Base-by-base conservation (phyloP, 2,797 vertebrate species). In the Catostomus latipinnis region DNA sequence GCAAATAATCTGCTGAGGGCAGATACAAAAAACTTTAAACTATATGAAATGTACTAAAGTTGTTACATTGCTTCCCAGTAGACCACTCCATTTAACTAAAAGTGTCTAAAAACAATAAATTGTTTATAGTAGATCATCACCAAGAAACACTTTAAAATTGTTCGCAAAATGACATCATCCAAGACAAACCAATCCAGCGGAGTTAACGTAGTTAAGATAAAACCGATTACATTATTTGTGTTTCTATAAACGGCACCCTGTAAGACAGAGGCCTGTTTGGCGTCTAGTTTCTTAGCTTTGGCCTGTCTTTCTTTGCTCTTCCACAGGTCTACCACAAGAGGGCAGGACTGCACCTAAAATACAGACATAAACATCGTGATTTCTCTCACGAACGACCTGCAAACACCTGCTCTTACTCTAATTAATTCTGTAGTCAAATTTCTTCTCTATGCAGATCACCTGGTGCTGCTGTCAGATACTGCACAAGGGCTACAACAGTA, bases 291-390 rank as follows among this genome's bases (percentile, higher is more conserved):
- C 13, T 8, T n/a, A n/a, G 13, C 13, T 65, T 7, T 6, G n/a
- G 62, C 6, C 3, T 14, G 14, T 65, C 4, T 8, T 5, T 65
- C 4, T 8, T 5, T 65, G 8, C n/a, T 4, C 7, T 52, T 77
- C 5, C 7, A 54, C 8, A 10, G 0, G 12, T 48, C 14, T 22
- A 54, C 68, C 76, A 71, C 68, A 46, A 63, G 76, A 78, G 68
- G 68, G 16, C 76, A 78, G 43, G 54, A 63, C 11, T 13, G 34
- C 14, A 71, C 12, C 8, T 63, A 54, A 63, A 63, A 63, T 78
- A 53, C 8, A 14, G 49, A 34, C 3, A 34, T 34, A 34, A 34
- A 34, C 34, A 34, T 22, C 8, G 22, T 14, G 6, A 65, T 76
- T 10, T n/a, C 1, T 43, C 16, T 60, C 6, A n/a, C 1, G 34